Percentiles rank a stretch among this genome's conserved stretches.
These are phyloP conservation scores for Camponotus fellah DNA, from an alignment of 2,888 invertebrate species.

Conservation along the genomic window DNA sequence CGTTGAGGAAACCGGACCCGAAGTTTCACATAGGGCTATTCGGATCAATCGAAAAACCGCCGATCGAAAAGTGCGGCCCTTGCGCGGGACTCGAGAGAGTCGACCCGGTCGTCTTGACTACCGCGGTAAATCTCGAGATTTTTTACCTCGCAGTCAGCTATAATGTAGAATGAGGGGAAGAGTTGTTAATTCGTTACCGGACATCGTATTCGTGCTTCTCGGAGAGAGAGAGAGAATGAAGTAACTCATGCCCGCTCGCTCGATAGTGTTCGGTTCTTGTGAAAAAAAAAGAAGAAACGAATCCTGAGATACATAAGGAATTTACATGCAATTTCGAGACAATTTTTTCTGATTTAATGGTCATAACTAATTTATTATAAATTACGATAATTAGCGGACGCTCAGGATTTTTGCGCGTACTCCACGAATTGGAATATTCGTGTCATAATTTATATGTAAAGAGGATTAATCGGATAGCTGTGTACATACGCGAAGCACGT, in stretches of 20 bases:
- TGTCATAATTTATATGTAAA: neutral
- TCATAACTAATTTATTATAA: constrained; percentile 24
- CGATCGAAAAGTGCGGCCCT: constrained; percentile 73
- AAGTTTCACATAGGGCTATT: constrained; percentile 31
- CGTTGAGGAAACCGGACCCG: constrained; percentile 18
- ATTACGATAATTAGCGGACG: neutral
- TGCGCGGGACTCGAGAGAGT: constrained; percentile 58
- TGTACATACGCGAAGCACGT: neutral
- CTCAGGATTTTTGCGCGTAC: neutral
- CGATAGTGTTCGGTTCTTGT: neutral
- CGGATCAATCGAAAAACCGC: constrained; percentile 44
- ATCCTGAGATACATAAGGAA: neutral
- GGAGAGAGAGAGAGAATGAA: neutral
- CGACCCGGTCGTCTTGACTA: constrained; percentile 72
- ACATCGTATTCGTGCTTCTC: constrained; percentile 22
- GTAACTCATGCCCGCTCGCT: constrained; percentile 16
- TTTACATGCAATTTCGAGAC: constrained; percentile 36
- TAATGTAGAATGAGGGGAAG: constrained; percentile 35
- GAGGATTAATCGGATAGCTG: constrained; percentile 19
- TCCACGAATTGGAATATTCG: constrained; percentile 21
- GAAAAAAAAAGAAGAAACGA: neutral
- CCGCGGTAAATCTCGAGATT: constrained; percentile 77
- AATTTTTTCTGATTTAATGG: constrained; percentile 10
- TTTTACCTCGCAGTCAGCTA: constrained; percentile 59
- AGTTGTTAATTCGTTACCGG: constrained; percentile 46